Evolutionary conservation across 1,140 invertebrate species (phyloP), one percentile per base, ranked within the genome.

Genomic region (Antheraea mylitta): DNA sequence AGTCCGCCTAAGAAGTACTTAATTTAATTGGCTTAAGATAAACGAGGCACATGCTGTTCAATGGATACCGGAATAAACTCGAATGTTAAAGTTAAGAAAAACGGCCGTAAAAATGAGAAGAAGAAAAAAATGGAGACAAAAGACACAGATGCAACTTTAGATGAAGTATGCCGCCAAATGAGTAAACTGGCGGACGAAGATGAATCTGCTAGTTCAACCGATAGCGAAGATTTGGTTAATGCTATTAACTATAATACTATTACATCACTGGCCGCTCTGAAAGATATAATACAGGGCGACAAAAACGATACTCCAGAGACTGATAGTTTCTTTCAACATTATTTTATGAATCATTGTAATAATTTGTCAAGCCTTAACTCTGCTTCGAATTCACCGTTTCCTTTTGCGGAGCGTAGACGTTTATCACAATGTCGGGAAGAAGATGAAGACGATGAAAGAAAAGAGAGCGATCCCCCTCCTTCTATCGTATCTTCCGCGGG

Each of bases 371-470:
- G 94, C 62, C 16, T 53, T 16, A 88, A 93, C 77, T 78, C 85
- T 81, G 93, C 92, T 77, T 77, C 82, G 85, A 82, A 92, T 72
- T 74, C 94, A 75, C 76, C 95, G 75, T 87, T 95, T 81, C 82
- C 95, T 69, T 93, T 94, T 87, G 68, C 93, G 81, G 95, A 95
- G 87, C 86, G 94, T 0, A 93, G 96, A n/a, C 93, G 96, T 3
- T 84, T 97, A 64, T 97, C 96, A 7, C 96, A 97, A 85, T 97
- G 96, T 81, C 94, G 95, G 38, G 96, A 97, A 78, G 96, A 96
- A 88, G 96, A 96, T 77, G 96, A 97, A 83, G 95, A 96, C 42
- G 94, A 95, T 66, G 95, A 96, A 61, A 95, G 77, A 38, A 90
- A 87, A 84, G 82, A 90, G 74, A 66, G 64, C 58, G 70, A 75